Evolutionary conservation across 2,113 vertebrate genomes (phyloP), one percentile per base, ranked within the genome.

Genomic region (Tupaia chinensis): DNA sequence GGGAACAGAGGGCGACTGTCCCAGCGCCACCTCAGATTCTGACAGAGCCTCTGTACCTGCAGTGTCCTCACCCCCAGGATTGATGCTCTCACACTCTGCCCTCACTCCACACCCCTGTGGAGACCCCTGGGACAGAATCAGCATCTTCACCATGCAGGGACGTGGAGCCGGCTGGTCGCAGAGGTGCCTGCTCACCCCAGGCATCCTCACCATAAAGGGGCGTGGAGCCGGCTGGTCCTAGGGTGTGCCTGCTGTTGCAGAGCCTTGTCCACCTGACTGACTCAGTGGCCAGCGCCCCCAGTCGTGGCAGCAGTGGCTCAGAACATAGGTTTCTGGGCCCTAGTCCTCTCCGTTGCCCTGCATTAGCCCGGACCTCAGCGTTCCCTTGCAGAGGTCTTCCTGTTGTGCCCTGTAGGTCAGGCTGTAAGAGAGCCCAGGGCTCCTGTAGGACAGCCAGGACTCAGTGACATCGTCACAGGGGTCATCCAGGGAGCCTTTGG

Each of bases 201-300:
- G 3, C 16, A 6, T 23, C 25, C n/a, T 65, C 34, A 29, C 12
- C 15, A 61, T 65, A 20, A 9, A 5, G 2, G 5, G 6, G 5
- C 20, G 1, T 32, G 9, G 16, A 1, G 4, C 29, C 17, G 4
- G 12, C 60, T n/a, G 20, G 19, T 7, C 34, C 34, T 22, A 27
- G 32, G 32, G 9, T 8, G 3, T 22, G 25, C 17, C 5, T 9
- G 16, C 16, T 74, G 6, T 22, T 19, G 44, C 7, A 3, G 9
- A 7, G 23, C 61, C 65, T 2, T 19, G 1, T 17, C 7, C 9
- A 2, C 23, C 69, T 8, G 2, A 1, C 1, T 1, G 3, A 1
- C 32, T 4, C 12, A 4, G 27, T 1, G 2, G 27, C 77, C 27
- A 22, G 20, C 4, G n/a, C 27, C 65, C 1, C 0, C 3, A 11